Conservation (phyloP, 92 coral and sea anemone species). For the Siderastrea radians region DNA sequence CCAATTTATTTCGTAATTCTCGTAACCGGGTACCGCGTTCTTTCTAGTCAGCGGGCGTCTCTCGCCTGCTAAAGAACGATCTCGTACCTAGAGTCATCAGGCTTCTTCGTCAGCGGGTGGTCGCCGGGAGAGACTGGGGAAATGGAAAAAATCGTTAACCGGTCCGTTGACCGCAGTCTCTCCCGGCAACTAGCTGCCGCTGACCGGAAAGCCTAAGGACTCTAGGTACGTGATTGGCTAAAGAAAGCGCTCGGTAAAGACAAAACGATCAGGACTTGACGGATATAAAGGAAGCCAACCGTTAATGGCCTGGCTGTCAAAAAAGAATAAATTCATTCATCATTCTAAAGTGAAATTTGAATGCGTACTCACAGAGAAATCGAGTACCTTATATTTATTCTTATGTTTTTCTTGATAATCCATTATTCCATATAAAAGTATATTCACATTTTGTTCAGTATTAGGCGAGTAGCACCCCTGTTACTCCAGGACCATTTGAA, state of each 20-base stretch:
- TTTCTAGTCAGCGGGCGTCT: too few relatives aligned
- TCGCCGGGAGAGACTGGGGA: too few relatives aligned
- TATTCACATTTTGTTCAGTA: slow-evolving; percentile 11
- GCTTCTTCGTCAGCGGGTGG: too few relatives aligned
- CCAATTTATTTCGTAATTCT: background rate
- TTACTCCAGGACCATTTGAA: slow-evolving; percentile 30
- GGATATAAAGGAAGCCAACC: slow-evolving; percentile 24
- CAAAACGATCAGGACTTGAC: slow-evolving; percentile 43
- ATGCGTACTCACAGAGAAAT: slow-evolving; percentile 71
- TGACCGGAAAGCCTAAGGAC: too few relatives aligned
- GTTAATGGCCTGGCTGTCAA: slow-evolving; percentile 78
- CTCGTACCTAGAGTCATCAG: too few relatives aligned
- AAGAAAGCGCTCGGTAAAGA: background rate
- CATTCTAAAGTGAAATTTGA: slow-evolving; percentile 78
- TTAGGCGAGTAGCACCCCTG: slow-evolving; percentile 27
- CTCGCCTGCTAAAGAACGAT: too few relatives aligned
- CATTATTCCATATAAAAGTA: slow-evolving; percentile 39
- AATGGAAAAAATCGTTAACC: too few relatives aligned
- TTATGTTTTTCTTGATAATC: slow-evolving; percentile 56
- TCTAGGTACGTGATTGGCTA: background rate
- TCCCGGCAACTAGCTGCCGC: too few relatives aligned
- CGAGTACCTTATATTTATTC: slow-evolving; percentile 88
- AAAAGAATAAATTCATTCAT: slow-evolving; percentile 70
- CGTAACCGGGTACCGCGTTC: too few relatives aligned
- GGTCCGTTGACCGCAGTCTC: too few relatives aligned